Evolutionary conservation across 2,797 vertebrate species (phyloP).

Genomic region (Anniella stebbinsi): DNA sequence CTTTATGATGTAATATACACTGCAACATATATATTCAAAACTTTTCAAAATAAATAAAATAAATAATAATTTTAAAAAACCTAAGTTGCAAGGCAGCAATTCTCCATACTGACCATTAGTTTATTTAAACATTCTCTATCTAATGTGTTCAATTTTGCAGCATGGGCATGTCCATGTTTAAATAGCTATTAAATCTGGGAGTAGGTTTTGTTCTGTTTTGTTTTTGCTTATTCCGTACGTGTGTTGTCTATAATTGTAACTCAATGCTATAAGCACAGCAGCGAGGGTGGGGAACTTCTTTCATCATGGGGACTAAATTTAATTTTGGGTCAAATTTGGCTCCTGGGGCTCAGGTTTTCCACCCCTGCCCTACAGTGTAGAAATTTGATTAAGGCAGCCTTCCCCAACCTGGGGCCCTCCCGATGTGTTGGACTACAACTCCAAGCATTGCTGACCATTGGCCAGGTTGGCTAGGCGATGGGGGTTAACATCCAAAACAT

Average conservation of each 20-base stretch:
- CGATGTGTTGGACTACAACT: too few relatives aligned
- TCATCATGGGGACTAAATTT: too few relatives aligned
- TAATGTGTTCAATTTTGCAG: background rate
- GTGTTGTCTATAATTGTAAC: background rate
- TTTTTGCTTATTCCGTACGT: background rate
- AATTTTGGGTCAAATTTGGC: too few relatives aligned
- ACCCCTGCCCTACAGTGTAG: background rate
- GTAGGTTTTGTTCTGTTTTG: background rate
- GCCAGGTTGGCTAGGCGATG: too few relatives aligned
- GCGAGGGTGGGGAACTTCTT: too few relatives aligned
- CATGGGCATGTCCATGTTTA: background rate
- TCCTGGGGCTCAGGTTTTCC: too few relatives aligned
- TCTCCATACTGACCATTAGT: background rate
- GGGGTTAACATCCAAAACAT: too few relatives aligned
- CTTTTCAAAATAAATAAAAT: background rate
- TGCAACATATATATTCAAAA: background rate
- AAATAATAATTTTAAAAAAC: background rate
- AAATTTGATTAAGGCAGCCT: background rate
- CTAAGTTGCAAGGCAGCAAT: background rate
- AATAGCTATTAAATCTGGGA: background rate
- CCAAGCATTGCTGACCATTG: too few relatives aligned
- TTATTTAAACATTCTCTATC: background rate
- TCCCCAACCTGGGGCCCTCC: too few relatives aligned
- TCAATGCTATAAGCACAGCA: too few relatives aligned
- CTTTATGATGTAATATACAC: background rate